Percentiles rank a stretch among this genome's conserved stretches.
Conservation (phyloP, 2,113 vertebrate genomes). For the Pithys albifrons region DNA sequence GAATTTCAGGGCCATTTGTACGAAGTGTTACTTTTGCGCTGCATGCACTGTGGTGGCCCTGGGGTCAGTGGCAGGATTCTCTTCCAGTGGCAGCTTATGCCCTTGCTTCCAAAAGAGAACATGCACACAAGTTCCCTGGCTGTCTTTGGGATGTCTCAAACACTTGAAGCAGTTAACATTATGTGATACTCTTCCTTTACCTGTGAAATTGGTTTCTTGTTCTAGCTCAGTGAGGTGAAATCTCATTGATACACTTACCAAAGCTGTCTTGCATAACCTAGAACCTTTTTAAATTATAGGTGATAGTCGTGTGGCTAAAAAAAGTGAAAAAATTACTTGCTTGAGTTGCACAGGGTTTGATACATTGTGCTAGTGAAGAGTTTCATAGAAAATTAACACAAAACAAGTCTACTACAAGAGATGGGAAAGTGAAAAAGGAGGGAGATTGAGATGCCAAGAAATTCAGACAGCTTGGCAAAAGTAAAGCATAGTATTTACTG, state of each 20-base stretch:
- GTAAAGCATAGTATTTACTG: neutral
- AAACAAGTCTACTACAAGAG: neutral
- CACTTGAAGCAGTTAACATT: neutral
- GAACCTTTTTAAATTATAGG: neutral
- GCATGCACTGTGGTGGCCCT: rapidly evolving
- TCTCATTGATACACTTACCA: rapidly evolving
- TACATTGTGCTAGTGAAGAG: neutral
- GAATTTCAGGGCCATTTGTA: neutral
- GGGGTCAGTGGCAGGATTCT: neutral
- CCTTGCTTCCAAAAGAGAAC: neutral
- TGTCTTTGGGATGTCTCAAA: neutral
- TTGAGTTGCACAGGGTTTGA: neutral
- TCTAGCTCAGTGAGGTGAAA: neutral
- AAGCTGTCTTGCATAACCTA: neutral
- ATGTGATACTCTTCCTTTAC: neutral
- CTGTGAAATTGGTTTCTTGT: neutral
- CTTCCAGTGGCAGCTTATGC: neutral
- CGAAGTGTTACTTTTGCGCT: neutral
- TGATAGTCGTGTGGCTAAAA: neutral
- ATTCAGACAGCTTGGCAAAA: neutral
- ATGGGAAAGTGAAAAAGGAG: neutral
- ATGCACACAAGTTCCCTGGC: rapidly evolving
- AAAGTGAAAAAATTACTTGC: neutral
- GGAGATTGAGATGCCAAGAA: neutral
- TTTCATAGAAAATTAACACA: neutral